phyloP scores from a whole-genome alignment of 1,140 invertebrate species.

The Papilio aristodemus region DNA sequence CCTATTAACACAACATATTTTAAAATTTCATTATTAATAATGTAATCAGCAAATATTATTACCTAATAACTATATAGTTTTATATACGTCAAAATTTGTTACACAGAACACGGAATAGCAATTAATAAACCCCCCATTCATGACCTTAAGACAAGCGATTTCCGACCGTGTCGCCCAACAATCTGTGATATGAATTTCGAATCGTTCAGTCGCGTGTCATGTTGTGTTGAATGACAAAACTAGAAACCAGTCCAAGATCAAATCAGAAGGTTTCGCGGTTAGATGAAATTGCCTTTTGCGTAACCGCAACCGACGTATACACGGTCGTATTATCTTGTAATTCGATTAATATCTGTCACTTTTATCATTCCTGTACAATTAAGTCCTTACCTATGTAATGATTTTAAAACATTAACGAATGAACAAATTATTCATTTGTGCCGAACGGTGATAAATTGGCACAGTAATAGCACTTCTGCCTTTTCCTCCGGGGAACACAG shows the following conservation, averaged over 20 bases:
- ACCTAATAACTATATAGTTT: not conserved
- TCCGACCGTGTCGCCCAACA: not conserved
- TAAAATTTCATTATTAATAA: no score
- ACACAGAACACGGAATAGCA: not conserved
- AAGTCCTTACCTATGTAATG: no score
- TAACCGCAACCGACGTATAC: conserved; percentile 35
- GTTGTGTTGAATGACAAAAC: conserved; percentile 45
- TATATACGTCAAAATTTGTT: not conserved
- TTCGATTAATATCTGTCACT: not conserved
- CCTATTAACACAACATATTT: no score
- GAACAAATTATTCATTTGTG: no score
- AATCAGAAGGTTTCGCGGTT: conserved; percentile 51
- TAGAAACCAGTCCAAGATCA: conserved; percentile 61
- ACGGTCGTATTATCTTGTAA: not conserved
- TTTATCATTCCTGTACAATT: not conserved
- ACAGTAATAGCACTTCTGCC: no score
- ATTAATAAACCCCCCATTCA: not conserved
- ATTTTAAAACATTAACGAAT: no score
- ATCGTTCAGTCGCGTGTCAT: not conserved
- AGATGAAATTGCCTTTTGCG: conserved; percentile 49
- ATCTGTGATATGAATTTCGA: conserved; percentile 17
- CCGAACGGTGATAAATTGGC: no score
- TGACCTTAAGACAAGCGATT: not conserved
- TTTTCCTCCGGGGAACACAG: no score
- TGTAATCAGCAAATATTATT: conserved; percentile 5